phyloP scores from a whole-genome alignment of 2,888 invertebrate species.

The Drosophila monieri region DNA sequence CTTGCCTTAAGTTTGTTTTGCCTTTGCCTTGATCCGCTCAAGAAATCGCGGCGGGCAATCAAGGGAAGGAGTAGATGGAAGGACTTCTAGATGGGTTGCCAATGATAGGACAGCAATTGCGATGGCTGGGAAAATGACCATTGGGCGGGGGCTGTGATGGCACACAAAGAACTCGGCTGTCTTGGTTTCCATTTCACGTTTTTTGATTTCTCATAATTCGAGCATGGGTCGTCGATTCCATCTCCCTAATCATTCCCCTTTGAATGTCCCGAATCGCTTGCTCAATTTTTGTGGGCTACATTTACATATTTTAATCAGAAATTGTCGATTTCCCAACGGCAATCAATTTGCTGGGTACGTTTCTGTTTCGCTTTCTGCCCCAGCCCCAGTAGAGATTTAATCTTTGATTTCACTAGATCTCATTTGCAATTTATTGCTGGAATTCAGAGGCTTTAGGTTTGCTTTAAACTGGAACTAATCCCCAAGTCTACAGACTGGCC shows the following conservation, averaged over 20 bases:
- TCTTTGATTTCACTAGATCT: conserved; percentile 42
- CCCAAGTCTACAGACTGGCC: conserved; percentile 19
- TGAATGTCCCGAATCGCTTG: conserved; percentile 30
- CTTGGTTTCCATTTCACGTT: conserved; percentile 31
- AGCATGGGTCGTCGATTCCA: conserved; percentile 14
- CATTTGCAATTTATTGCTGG: conserved; percentile 8
- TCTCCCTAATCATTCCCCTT: conserved; percentile 40
- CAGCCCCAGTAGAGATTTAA: conserved; percentile 9
- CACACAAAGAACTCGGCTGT: conserved; percentile 23
- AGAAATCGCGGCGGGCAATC: conserved; percentile 51
- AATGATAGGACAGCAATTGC: conserved; percentile 51
- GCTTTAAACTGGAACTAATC: conserved; percentile 33
- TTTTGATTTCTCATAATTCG: conserved; percentile 51
- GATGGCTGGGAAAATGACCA: conserved; percentile 35
- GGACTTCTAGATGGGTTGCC: conserved; percentile 52
- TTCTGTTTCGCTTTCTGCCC: conserved; percentile 2
- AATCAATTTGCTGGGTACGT: conserved; percentile 37
- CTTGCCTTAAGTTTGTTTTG: conserved; percentile 44
- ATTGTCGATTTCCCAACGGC: conserved; percentile 66
- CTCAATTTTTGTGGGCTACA: conserved; percentile 33
- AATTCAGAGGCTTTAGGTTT: conserved; percentile 8
- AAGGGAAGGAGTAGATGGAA: neutral
- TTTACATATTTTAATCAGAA: conserved; percentile 73
- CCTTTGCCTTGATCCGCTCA: conserved; percentile 43
- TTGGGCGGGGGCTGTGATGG: conserved; percentile 4